Evolutionary conservation across 2,113 vertebrate genomes (phyloP).

Genomic region (Agelaius tricolor): DNA sequence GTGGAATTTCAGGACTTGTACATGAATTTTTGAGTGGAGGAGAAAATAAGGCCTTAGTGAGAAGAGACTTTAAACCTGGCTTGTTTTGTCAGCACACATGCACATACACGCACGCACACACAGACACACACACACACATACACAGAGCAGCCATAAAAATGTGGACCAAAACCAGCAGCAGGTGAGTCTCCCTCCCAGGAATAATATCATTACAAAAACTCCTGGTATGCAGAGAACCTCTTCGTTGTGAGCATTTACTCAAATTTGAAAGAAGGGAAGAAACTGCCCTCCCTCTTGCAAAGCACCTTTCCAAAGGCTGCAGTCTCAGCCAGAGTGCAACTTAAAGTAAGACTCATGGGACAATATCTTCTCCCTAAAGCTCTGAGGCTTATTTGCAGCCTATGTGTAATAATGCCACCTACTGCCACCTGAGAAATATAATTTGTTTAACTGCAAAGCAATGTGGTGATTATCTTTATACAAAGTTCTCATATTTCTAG

Average conservation of each 20-base stretch:
- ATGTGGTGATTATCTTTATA: background rate
- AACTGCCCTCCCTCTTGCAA: background rate
- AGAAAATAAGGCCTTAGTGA: background rate
- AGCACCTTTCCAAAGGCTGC: background rate
- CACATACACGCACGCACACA: too few relatives aligned
- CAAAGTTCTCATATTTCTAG: background rate
- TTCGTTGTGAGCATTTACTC: background rate
- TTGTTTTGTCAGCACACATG: background rate
- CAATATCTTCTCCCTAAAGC: background rate
- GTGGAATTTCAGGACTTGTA: background rate
- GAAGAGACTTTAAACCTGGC: background rate
- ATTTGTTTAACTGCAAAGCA: background rate
- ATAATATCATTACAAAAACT: background rate
- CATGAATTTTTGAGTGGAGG: background rate
- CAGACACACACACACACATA: too few relatives aligned
- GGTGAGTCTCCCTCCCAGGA: background rate
- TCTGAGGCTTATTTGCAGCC: background rate
- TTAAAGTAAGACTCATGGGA: fast-evolving
- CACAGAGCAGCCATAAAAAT: background rate
- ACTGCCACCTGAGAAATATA: background rate
- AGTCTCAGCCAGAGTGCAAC: background rate
- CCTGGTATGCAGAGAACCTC: background rate
- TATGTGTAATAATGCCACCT: background rate
- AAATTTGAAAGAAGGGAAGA: background rate
- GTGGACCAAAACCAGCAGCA: background rate